phyloP scores from a whole-genome alignment of 2,113 vertebrate genomes.

The Beaufortia kweichowensis region DNA sequence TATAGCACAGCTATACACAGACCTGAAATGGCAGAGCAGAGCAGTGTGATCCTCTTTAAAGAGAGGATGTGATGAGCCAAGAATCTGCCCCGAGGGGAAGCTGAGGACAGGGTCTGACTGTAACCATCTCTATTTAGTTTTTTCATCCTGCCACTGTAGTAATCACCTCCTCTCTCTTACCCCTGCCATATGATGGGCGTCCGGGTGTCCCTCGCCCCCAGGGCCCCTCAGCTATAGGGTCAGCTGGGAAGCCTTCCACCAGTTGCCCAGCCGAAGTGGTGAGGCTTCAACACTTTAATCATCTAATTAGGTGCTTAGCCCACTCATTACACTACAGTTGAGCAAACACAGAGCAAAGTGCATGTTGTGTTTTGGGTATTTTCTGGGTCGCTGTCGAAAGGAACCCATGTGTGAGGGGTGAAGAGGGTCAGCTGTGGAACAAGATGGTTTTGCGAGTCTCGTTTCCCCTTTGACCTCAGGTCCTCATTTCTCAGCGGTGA shows the following conservation, averaged over 20 bases:
- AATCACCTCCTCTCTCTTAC: conserved; percentile 24
- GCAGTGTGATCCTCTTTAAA: conserved; percentile 19
- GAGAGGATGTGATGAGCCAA: not conserved
- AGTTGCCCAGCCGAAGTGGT: conserved; percentile 24
- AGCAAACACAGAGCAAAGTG: conserved; percentile 44
- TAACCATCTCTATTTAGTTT: conserved; percentile 38
- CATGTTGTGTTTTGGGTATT: conserved; percentile 34
- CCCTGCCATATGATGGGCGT: conserved; percentile 60
- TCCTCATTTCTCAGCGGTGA: conserved; percentile 50
- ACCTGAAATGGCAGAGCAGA: conserved; percentile 19
- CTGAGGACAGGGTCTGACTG: conserved; percentile 10
- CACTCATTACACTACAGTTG: conserved; percentile 54
- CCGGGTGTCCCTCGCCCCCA: conserved; percentile 28
- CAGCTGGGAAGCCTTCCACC: conserved; percentile 60
- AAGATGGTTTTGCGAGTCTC: conserved; percentile 55
- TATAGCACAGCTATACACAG: conserved; percentile 7
- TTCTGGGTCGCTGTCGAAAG: conserved; percentile 17
- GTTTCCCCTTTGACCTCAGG: conserved; percentile 60
- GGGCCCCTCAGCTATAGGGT: conserved; percentile 32
- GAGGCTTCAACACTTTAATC: not conserved
- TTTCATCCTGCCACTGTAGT: conserved; percentile 13
- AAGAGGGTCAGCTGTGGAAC: conserved; percentile 68
- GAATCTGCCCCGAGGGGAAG: conserved; percentile 45
- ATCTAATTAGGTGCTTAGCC: conserved; percentile 57
- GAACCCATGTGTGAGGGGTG: conserved; percentile 38